Conservation (phyloP, 1,140 invertebrate genomes). For the Antheraea mylitta region DNA sequence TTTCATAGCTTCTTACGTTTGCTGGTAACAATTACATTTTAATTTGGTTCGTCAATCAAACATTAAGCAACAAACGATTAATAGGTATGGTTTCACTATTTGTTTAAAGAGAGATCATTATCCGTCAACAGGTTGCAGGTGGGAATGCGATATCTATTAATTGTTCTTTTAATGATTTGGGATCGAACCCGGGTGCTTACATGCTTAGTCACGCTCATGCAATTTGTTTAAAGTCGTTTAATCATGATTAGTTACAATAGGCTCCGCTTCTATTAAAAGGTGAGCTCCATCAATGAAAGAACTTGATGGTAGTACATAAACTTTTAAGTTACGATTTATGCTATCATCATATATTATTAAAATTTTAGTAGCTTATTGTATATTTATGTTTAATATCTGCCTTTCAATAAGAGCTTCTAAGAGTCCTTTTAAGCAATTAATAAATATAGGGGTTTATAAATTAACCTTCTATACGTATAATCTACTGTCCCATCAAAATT, state of each 20-base stretch:
- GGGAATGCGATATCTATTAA: slow-evolving; percentile 75
- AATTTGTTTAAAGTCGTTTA: slow-evolving; percentile 77
- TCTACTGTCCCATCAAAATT: too few species aligned
- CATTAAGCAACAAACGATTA: slow-evolving; percentile 30
- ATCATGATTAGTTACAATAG: slow-evolving; percentile 78
- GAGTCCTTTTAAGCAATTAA: too few species aligned
- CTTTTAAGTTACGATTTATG: not conserved
- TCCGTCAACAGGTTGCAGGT: slow-evolving; percentile 73
- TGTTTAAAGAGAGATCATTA: slow-evolving; percentile 74
- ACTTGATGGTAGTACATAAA: not conserved
- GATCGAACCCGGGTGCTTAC: slow-evolving; percentile 61
- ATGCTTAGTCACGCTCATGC: slow-evolving; percentile 74
- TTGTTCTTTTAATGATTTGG: slow-evolving; percentile 77
- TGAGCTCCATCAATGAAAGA: slow-evolving; percentile 27
- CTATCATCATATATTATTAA: too few species aligned
- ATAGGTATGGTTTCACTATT: slow-evolving; percentile 51
- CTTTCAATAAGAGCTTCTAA: too few species aligned
- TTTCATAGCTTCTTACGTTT: not conserved
- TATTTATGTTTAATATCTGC: too few species aligned
- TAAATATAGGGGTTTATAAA: too few species aligned
- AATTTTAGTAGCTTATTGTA: too few species aligned
- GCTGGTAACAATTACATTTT: slow-evolving; percentile 23
- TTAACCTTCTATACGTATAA: too few species aligned
- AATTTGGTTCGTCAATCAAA: slow-evolving; percentile 31
- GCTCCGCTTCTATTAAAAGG: slow-evolving; percentile 67